Evolutionary conservation across 2,797 vertebrate species (phyloP), one percentile per base, ranked within the genome.

Genomic region (Syngnathus rostellatus): DNA sequence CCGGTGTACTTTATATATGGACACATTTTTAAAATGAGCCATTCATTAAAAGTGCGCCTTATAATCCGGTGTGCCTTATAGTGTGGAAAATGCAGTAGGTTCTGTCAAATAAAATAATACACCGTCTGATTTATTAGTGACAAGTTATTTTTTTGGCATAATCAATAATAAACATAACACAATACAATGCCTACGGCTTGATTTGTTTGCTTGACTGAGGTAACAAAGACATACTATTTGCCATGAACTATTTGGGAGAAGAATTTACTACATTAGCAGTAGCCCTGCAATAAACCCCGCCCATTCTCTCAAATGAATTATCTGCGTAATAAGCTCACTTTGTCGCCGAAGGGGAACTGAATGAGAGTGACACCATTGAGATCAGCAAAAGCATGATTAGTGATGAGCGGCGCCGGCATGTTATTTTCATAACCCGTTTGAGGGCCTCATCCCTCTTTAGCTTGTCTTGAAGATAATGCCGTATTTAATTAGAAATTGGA

Each of bases 401-500:
- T 87, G 79, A 85, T 82, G 81, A 91, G 86, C 83, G 87, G 83
- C 70, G 74, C 89, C 83, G 86, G 83, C 70, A 76, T 89, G 87
- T 90, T 84, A 80, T 92, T 93, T 89, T 93, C 94, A 94, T 94
- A 94, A 93, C 89, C 85, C 76, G 77, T 84, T 79, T 86, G 81
- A 90, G 91, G 90, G 89, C 87, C 90, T 85, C 88, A 85, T 84
- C 86, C 83, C 79, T 89, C 86, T 84, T 75, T 85, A 83, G 86
- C 85, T 85, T 85, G 90, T 88, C 89, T 90, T 90, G 86, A 87
- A 92, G 92, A 92, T 93, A 93, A 92, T 93, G 93, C 93, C 87
- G 86, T 94, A 94, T 96, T 91, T 91, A 89, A 92, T 90, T 96
- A 94, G 91, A 93, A 93, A 92, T 91, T 85, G 91, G 89, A 92